Evolutionary conservation across 2,888 invertebrate genomes (phyloP).

Genomic region (Dexiosoma caninum): DNA sequence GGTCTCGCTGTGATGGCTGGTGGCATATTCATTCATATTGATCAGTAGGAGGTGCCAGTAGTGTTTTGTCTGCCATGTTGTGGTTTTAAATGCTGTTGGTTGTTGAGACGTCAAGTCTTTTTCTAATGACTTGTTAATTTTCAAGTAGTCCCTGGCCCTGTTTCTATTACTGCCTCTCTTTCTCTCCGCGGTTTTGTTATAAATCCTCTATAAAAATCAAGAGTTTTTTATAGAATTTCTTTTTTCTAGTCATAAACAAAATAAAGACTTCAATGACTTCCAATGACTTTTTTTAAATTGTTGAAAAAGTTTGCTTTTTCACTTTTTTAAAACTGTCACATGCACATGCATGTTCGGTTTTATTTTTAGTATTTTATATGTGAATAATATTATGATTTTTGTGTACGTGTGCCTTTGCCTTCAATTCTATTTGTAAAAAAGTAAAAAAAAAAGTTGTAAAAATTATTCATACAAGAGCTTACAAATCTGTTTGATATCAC

Average conservation of each 20-base stretch:
- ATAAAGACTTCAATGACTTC: slow-evolving; percentile 15
- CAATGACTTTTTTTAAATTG: neutral
- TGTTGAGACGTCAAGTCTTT: slow-evolving; percentile 11
- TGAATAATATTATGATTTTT: neutral
- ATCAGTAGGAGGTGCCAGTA: slow-evolving; percentile 36
- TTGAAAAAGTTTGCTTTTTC: neutral
- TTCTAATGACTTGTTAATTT: slow-evolving; percentile 26
- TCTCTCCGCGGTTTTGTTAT: neutral
- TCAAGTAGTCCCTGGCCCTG: neutral
- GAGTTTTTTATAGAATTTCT: slow-evolving; percentile 27
- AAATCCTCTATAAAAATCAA: slow-evolving; percentile 42
- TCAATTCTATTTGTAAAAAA: slow-evolving; percentile 30
- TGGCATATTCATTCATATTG: slow-evolving; percentile 23
- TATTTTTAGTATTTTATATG: neutral
- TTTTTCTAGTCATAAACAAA: slow-evolving; percentile 4
- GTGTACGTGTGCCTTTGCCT: slow-evolving; percentile 21
- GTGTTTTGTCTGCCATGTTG: neutral
- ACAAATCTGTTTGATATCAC: slow-evolving; percentile 32
- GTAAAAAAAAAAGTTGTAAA: slow-evolving; percentile 16
- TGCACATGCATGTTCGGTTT: slow-evolving; percentile 11
- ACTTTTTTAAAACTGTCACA: slow-evolving; percentile 18
- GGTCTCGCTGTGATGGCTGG: neutral
- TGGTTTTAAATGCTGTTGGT: slow-evolving; percentile 28
- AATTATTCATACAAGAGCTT: slow-evolving; percentile 23
- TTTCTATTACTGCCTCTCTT: too few relatives aligned